Evolutionary conservation across 1,140 invertebrate genomes (phyloP).

Genomic region (Cydia strobilella): DNA sequence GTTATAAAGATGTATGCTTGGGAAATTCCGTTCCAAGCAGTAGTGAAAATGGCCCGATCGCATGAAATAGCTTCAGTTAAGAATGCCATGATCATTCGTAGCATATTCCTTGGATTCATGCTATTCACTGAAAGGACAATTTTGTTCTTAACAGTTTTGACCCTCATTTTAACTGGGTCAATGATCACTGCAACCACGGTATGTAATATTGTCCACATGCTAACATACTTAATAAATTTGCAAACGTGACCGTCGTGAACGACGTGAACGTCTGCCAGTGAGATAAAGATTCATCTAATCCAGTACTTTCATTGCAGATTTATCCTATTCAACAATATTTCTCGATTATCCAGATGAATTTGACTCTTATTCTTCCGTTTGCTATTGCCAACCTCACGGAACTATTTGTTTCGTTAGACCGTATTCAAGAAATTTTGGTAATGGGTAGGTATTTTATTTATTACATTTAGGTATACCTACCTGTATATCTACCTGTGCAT

Average conservation of each 20-base stretch:
- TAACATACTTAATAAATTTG: not conserved
- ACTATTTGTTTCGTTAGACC: slow-evolving; percentile 84
- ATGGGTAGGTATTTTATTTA: slow-evolving; percentile 77
- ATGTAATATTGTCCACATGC: slow-evolving; percentile 39
- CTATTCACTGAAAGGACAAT: slow-evolving; percentile 84
- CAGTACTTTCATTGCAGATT: slow-evolving; percentile 62
- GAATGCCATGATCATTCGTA: slow-evolving; percentile 82
- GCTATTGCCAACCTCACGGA: slow-evolving; percentile 85
- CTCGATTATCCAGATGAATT: slow-evolving; percentile 82
- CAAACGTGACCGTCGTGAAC: too few species aligned
- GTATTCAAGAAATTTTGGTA: slow-evolving; percentile 83
- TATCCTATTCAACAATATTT: slow-evolving; percentile 88
- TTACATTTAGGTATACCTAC: not conserved
- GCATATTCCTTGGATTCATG: slow-evolving; percentile 82
- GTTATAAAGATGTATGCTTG: slow-evolving; percentile 90
- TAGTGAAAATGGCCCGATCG: slow-evolving; percentile 79
- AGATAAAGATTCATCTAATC: too few species aligned
- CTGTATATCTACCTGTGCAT: not conserved
- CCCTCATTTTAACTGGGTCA: slow-evolving; percentile 82
- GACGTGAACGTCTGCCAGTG: too few species aligned
- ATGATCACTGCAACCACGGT: slow-evolving; percentile 84
- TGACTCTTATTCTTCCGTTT: slow-evolving; percentile 87
- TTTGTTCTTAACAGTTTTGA: slow-evolving; percentile 83
- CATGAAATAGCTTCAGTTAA: slow-evolving; percentile 83
- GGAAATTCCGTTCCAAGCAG: slow-evolving; percentile 84